A percentile compares a stretch with the other conserved stretches of the same genome.
These are phyloP conservation scores for Rhinichthys osculus DNA, from an alignment of 2,797 vertebrate species.

Conservation along the genomic window DNA sequence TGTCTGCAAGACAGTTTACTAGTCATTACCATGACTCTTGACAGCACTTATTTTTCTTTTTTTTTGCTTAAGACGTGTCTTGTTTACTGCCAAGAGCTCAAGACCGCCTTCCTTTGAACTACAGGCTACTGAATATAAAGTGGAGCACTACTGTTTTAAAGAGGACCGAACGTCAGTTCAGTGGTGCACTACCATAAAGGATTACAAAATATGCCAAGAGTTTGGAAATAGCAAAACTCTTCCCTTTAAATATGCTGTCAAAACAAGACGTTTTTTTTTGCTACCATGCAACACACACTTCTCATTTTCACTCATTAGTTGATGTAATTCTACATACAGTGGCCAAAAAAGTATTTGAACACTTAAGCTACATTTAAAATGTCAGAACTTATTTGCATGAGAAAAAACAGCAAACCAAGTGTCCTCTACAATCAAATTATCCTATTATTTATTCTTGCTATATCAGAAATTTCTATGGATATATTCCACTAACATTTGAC, in stretches of 20 bases:
- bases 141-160: conserved; percentile 20
- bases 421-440: neutral
- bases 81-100: conserved; percentile 28
- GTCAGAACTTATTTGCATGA: neutral
- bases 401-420: neutral
- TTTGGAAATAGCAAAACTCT: conserved; percentile 10
- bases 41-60: neutral
- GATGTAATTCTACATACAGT: neutral
- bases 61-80: neutral
- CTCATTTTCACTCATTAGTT: neutral
- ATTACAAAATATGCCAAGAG: conserved; percentile 13
- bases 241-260: conserved; percentile 1
- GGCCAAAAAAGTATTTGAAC: neutral
- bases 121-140: conserved; percentile 27
- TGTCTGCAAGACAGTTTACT: conserved; percentile 31
- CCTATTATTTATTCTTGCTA: neutral
- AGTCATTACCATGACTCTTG: conserved; percentile 30
- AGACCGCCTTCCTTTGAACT: conserved; percentile 15
- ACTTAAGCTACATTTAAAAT: neutral
- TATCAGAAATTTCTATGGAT: neutral
- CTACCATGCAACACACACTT: neutral
- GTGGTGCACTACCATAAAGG: conserved; percentile 1
- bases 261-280: neutral
- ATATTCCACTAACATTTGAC: neutral
- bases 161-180: conserved; percentile 2